Conservation (phyloP, 2,888 invertebrate species). For the Sturmia bella region DNA sequence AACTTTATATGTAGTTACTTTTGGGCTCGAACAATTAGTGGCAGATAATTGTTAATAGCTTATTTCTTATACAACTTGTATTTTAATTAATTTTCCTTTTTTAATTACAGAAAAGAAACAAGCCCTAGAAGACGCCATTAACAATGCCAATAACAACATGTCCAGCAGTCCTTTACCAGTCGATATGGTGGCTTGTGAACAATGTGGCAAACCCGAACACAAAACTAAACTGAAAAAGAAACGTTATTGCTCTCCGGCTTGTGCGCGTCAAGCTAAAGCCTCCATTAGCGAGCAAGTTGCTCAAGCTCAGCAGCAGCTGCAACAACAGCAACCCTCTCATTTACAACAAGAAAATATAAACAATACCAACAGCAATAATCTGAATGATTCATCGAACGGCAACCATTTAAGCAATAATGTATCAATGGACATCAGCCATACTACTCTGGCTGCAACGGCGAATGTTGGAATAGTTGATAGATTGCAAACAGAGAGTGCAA, state of each 20-base stretch:
- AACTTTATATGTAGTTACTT: no score
- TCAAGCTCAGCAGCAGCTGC: conserved; percentile 62
- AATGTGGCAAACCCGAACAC: conserved; percentile 87
- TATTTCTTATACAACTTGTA: not conserved
- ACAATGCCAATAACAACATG: conserved; percentile 54
- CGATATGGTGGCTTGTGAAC: conserved; percentile 85
- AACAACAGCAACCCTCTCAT: conserved; percentile 48
- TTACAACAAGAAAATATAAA: conserved; percentile 45
- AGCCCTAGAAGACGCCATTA: conserved; percentile 74
- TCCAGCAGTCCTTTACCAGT: conserved; percentile 71
- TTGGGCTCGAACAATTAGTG: no score
- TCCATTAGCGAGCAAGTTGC: conserved; percentile 70
- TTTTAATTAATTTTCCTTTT: conserved; percentile 29
- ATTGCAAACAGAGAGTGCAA: conserved; percentile 72
- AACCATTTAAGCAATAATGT: conserved; percentile 27
- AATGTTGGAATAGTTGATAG: conserved; percentile 69
- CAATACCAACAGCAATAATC: conserved; percentile 58
- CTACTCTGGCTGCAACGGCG: conserved; percentile 23
- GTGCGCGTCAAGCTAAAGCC: conserved; percentile 84
- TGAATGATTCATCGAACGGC: conserved; percentile 27
- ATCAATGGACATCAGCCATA: conserved; percentile 42
- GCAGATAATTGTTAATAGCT: no score
- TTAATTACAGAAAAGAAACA: conserved; percentile 78
- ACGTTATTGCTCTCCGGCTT: conserved; percentile 88
- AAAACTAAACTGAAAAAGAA: conserved; percentile 88